Base-by-base conservation (phyloP, 2,888 invertebrate species). In the Mythimna albipuncta region DNA sequence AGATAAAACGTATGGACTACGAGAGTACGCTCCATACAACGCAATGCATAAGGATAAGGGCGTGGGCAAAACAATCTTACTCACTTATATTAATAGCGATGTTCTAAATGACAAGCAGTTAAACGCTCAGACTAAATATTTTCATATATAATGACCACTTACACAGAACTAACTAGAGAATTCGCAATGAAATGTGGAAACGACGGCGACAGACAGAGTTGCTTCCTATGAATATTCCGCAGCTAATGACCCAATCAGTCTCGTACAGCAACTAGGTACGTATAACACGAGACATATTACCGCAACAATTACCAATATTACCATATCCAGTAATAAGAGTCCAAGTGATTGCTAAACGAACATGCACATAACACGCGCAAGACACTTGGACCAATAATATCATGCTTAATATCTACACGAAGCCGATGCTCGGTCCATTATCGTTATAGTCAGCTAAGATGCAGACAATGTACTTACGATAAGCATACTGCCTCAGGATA, bases 401-500 rank as follows among this genome's bases (percentile, higher is more conserved):
- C 47, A 64, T 62, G 78, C 72, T 64, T 71, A 65, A 78, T 50
- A 58, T 58, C 35, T n/a, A 52, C 50, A 57, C 67, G 38, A 16
- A 65, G 57, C 52, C 47, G 55, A 68, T 66, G 41, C 69, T 58
- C 67, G 64, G 38, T 74, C 88, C 90, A 92, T 90, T 92, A 91
- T 88, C 86, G 88, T 90, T 92, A 92, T 90, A 88, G 87, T 88
- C 87, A 83, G 84, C 88, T 91, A 88, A 93, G 93, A 94, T 92
- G 89, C 89, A 91, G 90, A 93, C 93, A 93, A 92, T 93, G 89
- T 91, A 81, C 81, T 69, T 69, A 63, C 82, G 93, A 94, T 94
- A 93, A 91, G 88, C 86, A 78, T 85, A 88, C 86, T 82, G 88
- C 89, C 86, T 76, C 76, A 76, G 87, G 89, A 88, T 91, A 90